phyloP scores from a whole-genome alignment of 1,140 invertebrate genomes.

The Centruroides sculpturatus region DNA sequence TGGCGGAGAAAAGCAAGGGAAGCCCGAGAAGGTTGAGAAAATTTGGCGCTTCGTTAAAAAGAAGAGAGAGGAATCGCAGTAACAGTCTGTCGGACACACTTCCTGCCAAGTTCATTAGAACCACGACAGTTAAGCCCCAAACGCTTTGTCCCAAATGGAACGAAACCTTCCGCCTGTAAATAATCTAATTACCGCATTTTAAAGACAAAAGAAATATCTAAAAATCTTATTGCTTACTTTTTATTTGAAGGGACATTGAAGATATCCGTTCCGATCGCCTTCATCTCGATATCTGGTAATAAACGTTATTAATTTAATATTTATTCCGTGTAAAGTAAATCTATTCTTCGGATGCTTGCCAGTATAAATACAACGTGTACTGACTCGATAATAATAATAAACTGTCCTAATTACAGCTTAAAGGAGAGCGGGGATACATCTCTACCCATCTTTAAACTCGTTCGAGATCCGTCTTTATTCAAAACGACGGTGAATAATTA shows the following conservation, averaged over 20 bases:
- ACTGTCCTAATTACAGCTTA: too few relatives aligned
- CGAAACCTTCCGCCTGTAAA: constrained; percentile 93
- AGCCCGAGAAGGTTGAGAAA: constrained; percentile 10
- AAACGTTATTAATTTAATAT: too few relatives aligned
- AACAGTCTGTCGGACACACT: constrained; percentile 40
- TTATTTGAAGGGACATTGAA: constrained; percentile 66
- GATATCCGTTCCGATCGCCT: constrained; percentile 70
- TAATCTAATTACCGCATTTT: constrained; percentile 20
- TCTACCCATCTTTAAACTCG: too few relatives aligned
- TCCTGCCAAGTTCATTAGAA: constrained; percentile 83
- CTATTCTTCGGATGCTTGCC: too few relatives aligned
- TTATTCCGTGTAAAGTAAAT: too few relatives aligned
- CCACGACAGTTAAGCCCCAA: constrained; percentile 76
- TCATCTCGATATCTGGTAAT: constrained; percentile 84
- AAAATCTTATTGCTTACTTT: constrained; percentile 3
- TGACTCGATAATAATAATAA: too few relatives aligned
- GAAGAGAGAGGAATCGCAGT: constrained; percentile 39
- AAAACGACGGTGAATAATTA: too few relatives aligned
- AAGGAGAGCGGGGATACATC: too few relatives aligned
- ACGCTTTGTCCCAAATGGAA: constrained; percentile 90
- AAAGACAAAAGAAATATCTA: too few relatives aligned
- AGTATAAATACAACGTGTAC: too few relatives aligned
- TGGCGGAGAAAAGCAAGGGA: neutral
- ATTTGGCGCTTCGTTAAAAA: constrained; percentile 43
- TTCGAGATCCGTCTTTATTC: too few relatives aligned